Percentiles rank a stretch among this genome's conserved stretches.
Evolutionary conservation across 2,888 invertebrate species (phyloP).

Genomic region (Drosophila nr. fundita): DNA sequence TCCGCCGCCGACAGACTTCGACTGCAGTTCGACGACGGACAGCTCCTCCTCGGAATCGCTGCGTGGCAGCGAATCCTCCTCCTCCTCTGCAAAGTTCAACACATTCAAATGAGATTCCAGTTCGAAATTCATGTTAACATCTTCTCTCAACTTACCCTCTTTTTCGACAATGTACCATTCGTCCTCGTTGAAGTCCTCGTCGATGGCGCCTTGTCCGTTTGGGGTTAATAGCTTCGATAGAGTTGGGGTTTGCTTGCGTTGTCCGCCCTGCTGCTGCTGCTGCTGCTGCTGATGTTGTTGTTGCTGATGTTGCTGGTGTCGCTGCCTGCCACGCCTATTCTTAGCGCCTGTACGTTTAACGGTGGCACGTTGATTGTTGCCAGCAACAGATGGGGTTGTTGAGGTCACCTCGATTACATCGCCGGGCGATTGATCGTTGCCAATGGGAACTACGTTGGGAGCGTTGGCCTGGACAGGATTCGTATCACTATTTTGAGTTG

Average conservation of each 20-base stretch:
- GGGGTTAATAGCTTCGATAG: slow-evolving; percentile 70
- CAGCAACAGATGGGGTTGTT: slow-evolving; percentile 82
- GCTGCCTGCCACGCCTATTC: slow-evolving; percentile 55
- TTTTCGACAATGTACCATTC: slow-evolving; percentile 87
- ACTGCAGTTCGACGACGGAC: slow-evolving; percentile 76
- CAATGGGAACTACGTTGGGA: slow-evolving; percentile 32
- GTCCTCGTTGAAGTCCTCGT: slow-evolving; percentile 84
- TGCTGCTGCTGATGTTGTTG: slow-evolving; percentile 33
- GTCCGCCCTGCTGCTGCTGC: slow-evolving; percentile 48
- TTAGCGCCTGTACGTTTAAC: slow-evolving; percentile 37
- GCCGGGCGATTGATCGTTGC: slow-evolving; percentile 55
- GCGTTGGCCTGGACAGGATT: slow-evolving; percentile 53
- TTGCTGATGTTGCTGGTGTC: slow-evolving; percentile 39
- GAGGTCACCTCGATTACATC: slow-evolving; percentile 81
- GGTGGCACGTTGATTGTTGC: slow-evolving; percentile 48
- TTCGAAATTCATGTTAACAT: too few species aligned
- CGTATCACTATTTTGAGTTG: slow-evolving; percentile 48
- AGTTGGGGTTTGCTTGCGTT: slow-evolving; percentile 62
- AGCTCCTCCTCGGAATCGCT: slow-evolving; percentile 83
- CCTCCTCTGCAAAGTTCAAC: slow-evolving; percentile 62
- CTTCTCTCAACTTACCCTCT: slow-evolving; percentile 76
- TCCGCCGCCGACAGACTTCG: slow-evolving; percentile 28
- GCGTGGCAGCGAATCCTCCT: slow-evolving; percentile 79
- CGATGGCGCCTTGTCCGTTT: slow-evolving; percentile 55
- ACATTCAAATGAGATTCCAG: too few species aligned